These are phyloP conservation scores for Periparus ater DNA, from an alignment of 2,797 vertebrate species.

Conservation along the genomic window DNA sequence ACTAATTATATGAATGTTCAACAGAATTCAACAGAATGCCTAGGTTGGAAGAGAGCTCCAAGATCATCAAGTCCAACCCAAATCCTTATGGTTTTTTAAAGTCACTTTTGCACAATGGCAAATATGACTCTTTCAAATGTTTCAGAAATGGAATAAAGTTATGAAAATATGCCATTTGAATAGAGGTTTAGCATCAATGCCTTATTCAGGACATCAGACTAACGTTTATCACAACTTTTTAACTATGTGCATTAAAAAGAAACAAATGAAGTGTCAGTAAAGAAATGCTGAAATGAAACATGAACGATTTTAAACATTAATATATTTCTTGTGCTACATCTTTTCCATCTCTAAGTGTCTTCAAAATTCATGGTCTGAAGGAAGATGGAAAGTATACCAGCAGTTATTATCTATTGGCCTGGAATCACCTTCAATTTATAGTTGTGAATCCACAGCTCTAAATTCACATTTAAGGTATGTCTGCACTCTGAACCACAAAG, in stretches of 20 bases:
- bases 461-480: rapidly evolving
- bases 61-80: no score
- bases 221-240: background rate
- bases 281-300: background rate
- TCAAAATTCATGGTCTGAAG: background rate
- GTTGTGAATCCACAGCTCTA: background rate
- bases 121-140: background rate
- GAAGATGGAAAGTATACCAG: background rate
- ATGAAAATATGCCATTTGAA: background rate
- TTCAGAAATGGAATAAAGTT: background rate
- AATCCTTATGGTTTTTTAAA: background rate
- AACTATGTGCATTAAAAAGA: background rate
- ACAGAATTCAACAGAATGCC: no score
- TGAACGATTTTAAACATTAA: background rate
- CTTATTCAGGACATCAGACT: background rate
- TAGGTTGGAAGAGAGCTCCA: no score
- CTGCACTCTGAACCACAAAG: background rate
- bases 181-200: background rate
- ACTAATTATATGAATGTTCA: background rate
- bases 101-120: background rate
- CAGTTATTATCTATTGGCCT: background rate
- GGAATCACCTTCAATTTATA: background rate
- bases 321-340: background rate
- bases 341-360: background rate
- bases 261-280: background rate